Percentiles rank a stretch among this genome's conserved stretches.
phyloP scores from a whole-genome alignment of 2,888 invertebrate genomes.

The Palloptera scutellata region DNA sequence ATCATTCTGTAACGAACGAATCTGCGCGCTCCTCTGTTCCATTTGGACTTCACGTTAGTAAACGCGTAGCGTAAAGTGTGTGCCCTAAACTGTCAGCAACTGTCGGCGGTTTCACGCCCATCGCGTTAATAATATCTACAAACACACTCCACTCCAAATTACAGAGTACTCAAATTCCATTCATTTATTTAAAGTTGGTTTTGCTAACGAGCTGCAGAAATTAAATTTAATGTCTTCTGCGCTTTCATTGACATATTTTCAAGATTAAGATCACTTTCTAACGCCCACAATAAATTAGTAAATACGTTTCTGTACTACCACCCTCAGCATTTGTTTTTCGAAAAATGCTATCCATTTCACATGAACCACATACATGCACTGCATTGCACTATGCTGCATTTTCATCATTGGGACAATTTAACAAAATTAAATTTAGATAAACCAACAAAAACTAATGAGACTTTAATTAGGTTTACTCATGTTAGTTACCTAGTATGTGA shows the following conservation, averaged over 20 bases:
- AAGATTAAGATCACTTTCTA: slow-evolving; percentile 36
- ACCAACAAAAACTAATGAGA: slow-evolving; percentile 43
- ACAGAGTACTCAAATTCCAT: slow-evolving; percentile 24
- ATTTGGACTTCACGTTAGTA: neutral
- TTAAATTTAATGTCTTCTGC: neutral
- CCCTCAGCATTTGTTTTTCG: too few relatives aligned
- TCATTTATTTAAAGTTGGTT: slow-evolving; percentile 30
- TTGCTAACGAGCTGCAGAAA: slow-evolving; percentile 26
- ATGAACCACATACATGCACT: slow-evolving; percentile 1
- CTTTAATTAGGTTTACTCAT: slow-evolving; percentile 41
- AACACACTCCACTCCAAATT: slow-evolving; percentile 25
- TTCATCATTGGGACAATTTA: slow-evolving; percentile 4
- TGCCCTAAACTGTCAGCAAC: slow-evolving; percentile 43
- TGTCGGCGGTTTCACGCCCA: slow-evolving; percentile 44
- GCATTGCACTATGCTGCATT: neutral
- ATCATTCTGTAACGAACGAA: slow-evolving; percentile 35
- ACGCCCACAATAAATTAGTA: slow-evolving; percentile 43
- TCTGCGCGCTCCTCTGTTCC: neutral
- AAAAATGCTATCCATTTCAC: neutral
- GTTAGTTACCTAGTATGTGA: too few relatives aligned
- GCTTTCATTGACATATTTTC: slow-evolving; percentile 7
- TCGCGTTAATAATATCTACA: slow-evolving; percentile 40
- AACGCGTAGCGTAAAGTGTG: slow-evolving; percentile 19
- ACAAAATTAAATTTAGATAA: slow-evolving; percentile 19
- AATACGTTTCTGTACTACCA: too few relatives aligned